Base-by-base conservation (phyloP, 2,113 vertebrate genomes). In the Chlorodrepanis virens region DNA sequence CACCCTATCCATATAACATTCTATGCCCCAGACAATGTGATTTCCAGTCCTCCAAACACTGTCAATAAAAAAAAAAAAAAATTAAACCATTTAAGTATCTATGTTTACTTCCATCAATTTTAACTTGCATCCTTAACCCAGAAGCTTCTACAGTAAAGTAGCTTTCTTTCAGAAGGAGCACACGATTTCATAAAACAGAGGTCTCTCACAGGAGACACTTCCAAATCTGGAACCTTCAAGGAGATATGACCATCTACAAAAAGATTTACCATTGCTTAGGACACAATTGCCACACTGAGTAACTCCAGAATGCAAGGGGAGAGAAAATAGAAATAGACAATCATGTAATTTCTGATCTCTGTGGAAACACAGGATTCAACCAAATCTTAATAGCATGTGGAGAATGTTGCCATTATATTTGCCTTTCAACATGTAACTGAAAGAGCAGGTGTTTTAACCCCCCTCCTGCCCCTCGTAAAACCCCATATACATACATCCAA, bases 401-500 rank as follows among this genome's bases (percentile, higher is more conserved):
- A 24, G 18, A 79, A 76, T 23, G 13, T 28, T 60, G 28, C 31
- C 67, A 22, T 25, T 40, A 9, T 45, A 49, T 47, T 63, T 45
- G 2, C 39, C 29, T 68, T 91, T 64, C 35, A 87, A 45, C 8
- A 79, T 22, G 39, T 50, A 71, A 83, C 35, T 54, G 31, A 85
- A 78, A 53, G 20, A 90, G 59, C 2, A 78, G 11, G 42, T 39
- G 5, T 45, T 63, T 33, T 31, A 76, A 61, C 16, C 8, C 15
- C 1, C 1, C 22, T 59, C 27, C 33, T 60, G 27, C 27, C 12
- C 44, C 44, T 52, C 44, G 39, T 39, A 65, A 50, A 81, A 42
- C 0, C 1, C 3, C 12, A 69, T 16, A 65, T 7, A 42, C 1
- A 18, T 5, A 31, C 6, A 5, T 17, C 7, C 2, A 24, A 67